phyloP scores from a whole-genome alignment of 2,113 vertebrate species.

The Laticauda laticaudata region DNA sequence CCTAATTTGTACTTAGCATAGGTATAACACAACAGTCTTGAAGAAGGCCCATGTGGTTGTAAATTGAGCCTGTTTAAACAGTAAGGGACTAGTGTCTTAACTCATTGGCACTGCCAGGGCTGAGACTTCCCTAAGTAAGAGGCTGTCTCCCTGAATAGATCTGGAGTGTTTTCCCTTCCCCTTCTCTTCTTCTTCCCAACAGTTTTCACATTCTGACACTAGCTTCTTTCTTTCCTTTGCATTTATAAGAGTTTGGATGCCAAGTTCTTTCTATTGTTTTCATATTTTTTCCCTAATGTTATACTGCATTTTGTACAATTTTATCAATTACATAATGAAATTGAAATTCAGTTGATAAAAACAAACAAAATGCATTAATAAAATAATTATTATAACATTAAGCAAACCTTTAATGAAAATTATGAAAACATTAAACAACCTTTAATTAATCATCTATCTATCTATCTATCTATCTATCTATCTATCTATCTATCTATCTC shows the following conservation, averaged over 20 bases:
- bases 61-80: not conserved
- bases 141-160: not conserved
- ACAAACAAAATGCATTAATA: not conserved
- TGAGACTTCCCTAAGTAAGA: not conserved
- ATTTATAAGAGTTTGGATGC: not conserved
- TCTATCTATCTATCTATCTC: not conserved
- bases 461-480: not conserved
- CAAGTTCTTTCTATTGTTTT: not conserved
- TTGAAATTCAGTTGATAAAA: not conserved
- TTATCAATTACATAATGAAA: not conserved
- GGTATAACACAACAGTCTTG: not conserved
- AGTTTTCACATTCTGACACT: not conserved
- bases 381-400: not conserved
- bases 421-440: no score
- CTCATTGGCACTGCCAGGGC: not conserved
- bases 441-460: not conserved
- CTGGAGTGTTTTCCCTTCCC: not conserved
- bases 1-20: not conserved
- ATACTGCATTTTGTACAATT: not conserved
- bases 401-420: not conserved
- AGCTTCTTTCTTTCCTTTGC: not conserved
- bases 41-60: not conserved
- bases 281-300: not conserved
- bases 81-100: not conserved
- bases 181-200: not conserved